Base-by-base conservation (phyloP, 2,113 vertebrate genomes). In the Corydoras maculifer region DNA sequence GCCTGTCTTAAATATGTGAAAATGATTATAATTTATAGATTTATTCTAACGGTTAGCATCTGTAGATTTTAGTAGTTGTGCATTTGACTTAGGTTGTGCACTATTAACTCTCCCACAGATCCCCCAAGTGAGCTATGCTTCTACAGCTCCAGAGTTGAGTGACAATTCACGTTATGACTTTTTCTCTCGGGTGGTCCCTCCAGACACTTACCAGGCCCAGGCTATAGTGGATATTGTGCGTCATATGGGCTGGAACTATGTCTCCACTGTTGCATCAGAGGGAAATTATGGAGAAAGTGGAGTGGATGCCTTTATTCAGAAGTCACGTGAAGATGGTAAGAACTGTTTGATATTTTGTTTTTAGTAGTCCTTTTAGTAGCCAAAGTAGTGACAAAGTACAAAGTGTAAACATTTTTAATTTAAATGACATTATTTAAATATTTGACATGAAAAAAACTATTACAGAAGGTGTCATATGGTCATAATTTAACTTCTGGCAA, bases 51-150 rank as follows among this genome's bases (percentile, higher is more conserved):
- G 9, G 3, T 12, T 5, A 14, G 5, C 11, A 53, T 53, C 9
- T 12, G 51, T 53, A 53, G 51, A 10, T 53, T 14, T 53, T 53
- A 53, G 9, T 10, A 9, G 9, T 57, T 75, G 61, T 75, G 59
- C 29, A 60, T 25, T 74, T 51, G 29, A 73, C 18, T 62, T 31
- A 65, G 30, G 35, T 58, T 35, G 30, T 77, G 9, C 9, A 65
- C 14, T 74, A 25, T 51, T 13, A 18, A 51, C 31, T 82, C 12
- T 81, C 81, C 86, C 48, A 62, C 89, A 99, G 96, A 99, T 99
- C 85, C 96, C 96, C 85, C 96, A 99, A 90, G 94, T 99, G 90
- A 99, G 96, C 92, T 99, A 99, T 87, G 96, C 96, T 88, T 98
- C 96, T 72, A 98, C 96, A 72, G 95, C 95, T 69, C 95, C 96